These are phyloP conservation scores for Trissolcus basalis DNA, from an alignment of 1,140 invertebrate species.

Conservation along the genomic window DNA sequence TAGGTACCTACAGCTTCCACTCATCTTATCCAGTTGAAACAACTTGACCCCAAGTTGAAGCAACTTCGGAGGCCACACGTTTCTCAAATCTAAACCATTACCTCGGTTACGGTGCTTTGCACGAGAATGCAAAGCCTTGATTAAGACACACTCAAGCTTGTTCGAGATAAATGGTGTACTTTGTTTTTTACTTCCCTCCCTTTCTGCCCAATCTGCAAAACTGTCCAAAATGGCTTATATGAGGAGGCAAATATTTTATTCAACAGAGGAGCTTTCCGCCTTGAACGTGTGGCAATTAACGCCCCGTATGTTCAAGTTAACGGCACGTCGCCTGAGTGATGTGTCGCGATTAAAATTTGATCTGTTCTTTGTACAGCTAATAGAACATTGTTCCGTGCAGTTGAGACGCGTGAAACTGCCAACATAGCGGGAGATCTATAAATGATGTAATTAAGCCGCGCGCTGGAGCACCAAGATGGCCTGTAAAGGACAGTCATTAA, in stretches of 20 bases:
- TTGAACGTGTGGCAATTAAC: background rate
- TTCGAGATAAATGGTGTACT: slow-evolving; percentile 14
- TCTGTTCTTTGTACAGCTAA: slow-evolving; percentile 70
- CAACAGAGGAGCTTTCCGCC: background rate
- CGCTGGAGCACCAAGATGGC: slow-evolving; percentile 56
- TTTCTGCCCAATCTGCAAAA: too few relatives aligned
- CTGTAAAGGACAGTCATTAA: slow-evolving; percentile 67
- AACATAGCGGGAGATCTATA: slow-evolving; percentile 63
- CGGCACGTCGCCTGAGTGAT: slow-evolving; percentile 28
- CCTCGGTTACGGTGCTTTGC: slow-evolving; percentile 39
- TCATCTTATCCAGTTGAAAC: slow-evolving; percentile 70
- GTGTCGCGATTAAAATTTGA: slow-evolving; percentile 68
- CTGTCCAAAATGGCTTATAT: too few relatives aligned
- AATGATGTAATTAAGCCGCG: slow-evolving; percentile 69
- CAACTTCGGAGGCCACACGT: slow-evolving; percentile 70
- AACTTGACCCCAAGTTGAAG: slow-evolving; percentile 67
- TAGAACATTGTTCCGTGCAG: slow-evolving; percentile 64
- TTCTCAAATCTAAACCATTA: slow-evolving; percentile 69
- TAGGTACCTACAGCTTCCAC: slow-evolving; percentile 62
- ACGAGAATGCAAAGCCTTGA: slow-evolving; percentile 37
- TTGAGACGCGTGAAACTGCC: slow-evolving; percentile 58
- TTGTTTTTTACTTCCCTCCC: slow-evolving; percentile 7
- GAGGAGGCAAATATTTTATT: slow-evolving; percentile 28
- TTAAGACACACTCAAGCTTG: slow-evolving; percentile 21
- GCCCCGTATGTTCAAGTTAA: background rate